Evolutionary conservation across 2,113 vertebrate genomes (phyloP).

Genomic region (Cynopterus brachyotis): DNA sequence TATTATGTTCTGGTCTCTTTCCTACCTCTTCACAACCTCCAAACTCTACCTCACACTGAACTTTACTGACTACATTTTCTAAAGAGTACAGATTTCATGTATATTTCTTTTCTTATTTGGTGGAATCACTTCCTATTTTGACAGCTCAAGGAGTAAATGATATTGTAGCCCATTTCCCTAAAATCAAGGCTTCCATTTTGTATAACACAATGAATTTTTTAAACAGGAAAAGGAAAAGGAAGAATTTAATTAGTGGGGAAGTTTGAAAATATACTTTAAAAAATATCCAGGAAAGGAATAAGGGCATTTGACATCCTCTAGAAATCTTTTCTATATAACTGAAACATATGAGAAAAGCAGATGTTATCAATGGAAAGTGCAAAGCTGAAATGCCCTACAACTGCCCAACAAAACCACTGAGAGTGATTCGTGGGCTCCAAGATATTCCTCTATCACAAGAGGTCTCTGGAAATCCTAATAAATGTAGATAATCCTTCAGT

Average conservation of each 20-base stretch:
- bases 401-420: background rate
- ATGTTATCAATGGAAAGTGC: slow-evolving; percentile 28
- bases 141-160: slow-evolving; percentile 63
- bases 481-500: background rate
- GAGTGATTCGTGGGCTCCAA: background rate
- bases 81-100: background rate
- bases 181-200: slow-evolving; percentile 63
- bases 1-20: background rate
- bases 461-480: background rate
- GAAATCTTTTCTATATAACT: slow-evolving; percentile 60
- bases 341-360: slow-evolving; percentile 61
- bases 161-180: slow-evolving; percentile 58
- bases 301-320: slow-evolving; percentile 47
- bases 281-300: slow-evolving; percentile 69
- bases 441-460: background rate
- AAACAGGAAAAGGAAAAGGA: slow-evolving; percentile 76
- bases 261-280: slow-evolving; percentile 67
- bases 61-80: background rate
- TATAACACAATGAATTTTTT: slow-evolving; percentile 71
- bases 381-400: background rate
- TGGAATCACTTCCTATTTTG: slow-evolving; percentile 64
- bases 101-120: slow-evolving; percentile 31
- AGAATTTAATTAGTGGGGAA: slow-evolving; percentile 73
- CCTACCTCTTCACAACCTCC: background rate
- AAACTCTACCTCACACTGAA: background rate